These are phyloP conservation scores for Eonycteris spelaea DNA, from an alignment of 2,113 vertebrate genomes.

Conservation along the genomic window DNA sequence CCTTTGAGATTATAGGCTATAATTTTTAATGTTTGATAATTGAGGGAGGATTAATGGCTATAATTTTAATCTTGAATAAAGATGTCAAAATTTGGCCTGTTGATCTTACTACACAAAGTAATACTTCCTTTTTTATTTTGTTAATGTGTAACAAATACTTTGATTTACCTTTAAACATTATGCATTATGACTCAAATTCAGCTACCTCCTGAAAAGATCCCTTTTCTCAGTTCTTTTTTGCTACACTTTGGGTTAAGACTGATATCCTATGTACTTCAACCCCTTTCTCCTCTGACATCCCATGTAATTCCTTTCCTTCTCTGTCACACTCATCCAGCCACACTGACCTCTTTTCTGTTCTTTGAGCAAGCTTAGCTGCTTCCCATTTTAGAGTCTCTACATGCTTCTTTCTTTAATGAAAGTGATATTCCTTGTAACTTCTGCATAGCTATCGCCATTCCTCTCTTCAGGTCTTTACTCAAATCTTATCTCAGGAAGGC, in stretches of 20 bases:
- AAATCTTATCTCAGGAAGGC: background rate
- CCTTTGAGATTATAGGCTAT: background rate
- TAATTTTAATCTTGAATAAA: background rate
- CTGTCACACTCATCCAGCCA: background rate
- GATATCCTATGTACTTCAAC: background rate
- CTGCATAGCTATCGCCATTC: background rate
- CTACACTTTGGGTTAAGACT: background rate
- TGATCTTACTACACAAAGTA: background rate
- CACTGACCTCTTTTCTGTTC: background rate
- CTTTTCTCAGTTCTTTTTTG: background rate
- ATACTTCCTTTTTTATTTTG: background rate
- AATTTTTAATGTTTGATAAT: background rate
- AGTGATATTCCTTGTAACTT: background rate
- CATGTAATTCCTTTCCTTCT: background rate
- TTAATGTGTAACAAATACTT: background rate
- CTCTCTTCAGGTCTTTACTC: background rate
- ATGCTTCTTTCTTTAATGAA: background rate
- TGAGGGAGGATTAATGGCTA: background rate
- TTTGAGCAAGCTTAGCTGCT: background rate
- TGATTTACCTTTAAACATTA: background rate
- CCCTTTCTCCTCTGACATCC: background rate
- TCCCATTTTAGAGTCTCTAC: background rate
- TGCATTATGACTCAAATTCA: background rate
- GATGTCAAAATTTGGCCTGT: background rate
- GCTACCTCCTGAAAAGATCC: background rate